phyloP scores from a whole-genome alignment of 53 echinoderm and acorn worm genomes.

The Stichopus horrens region DNA sequence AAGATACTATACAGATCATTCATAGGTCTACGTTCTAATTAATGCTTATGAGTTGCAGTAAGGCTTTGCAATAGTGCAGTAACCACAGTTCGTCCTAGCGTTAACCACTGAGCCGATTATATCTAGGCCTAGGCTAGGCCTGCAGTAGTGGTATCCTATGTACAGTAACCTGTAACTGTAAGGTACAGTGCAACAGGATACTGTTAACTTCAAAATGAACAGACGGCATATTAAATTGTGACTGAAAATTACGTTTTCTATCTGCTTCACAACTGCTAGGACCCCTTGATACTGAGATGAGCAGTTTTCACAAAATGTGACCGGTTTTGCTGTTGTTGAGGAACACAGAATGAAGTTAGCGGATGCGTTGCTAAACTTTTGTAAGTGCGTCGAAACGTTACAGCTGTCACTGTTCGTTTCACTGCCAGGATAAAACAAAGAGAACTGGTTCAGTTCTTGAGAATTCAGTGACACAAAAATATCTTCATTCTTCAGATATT shows the following conservation, averaged over 20 bases:
- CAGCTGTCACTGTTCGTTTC: neutral
- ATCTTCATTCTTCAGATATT: neutral
- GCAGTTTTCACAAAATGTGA: slow-evolving; percentile 15
- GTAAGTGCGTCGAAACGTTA: no score
- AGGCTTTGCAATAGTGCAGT: no score
- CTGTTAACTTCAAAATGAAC: neutral
- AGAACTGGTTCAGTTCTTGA: neutral
- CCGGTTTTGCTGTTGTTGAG: slow-evolving; percentile 9
- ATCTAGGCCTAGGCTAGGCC: no score
- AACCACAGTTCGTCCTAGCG: no score
- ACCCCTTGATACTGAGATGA: neutral
- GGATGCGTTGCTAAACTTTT: slow-evolving; percentile 3
- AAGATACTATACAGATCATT: no score
- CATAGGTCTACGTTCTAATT: no score
- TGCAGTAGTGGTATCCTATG: no score
- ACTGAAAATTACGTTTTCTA: neutral
- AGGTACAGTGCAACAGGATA: no score
- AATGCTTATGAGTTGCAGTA: no score
- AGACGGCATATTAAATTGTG: neutral
- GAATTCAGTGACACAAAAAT: neutral
- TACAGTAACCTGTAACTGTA: no score
- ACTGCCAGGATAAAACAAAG: neutral
- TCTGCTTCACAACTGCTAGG: neutral
- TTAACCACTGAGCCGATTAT: no score
- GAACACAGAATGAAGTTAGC: slow-evolving; percentile 21